Conservation (phyloP, 64 coral and sea anemone species). For the Catalaphyllia jardinei region DNA sequence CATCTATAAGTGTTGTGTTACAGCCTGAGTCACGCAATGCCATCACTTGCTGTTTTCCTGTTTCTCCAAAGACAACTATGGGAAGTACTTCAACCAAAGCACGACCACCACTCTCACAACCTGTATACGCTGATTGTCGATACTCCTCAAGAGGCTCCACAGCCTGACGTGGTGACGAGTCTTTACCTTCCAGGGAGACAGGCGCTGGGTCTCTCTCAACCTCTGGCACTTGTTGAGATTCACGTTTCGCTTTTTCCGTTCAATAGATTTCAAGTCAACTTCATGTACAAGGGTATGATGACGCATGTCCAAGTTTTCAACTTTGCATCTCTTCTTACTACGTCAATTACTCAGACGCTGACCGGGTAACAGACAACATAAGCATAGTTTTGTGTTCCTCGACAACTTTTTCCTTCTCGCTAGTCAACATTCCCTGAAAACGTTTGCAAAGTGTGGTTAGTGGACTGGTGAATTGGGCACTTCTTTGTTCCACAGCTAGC, state of each 20-base stretch:
- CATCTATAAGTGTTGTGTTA: too few relatives aligned
- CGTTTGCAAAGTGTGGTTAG: too few relatives aligned
- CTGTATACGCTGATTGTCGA: not conserved
- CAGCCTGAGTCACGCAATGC: constrained; percentile 17
- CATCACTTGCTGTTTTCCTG: not conserved
- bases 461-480: too few relatives aligned
- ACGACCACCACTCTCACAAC: not conserved
- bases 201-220: too few relatives aligned
- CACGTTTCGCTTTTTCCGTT: constrained; percentile 1
- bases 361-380: not conserved
- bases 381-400: not conserved
- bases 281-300: too few relatives aligned
- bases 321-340: constrained; percentile 6
- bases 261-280: constrained; percentile 14
- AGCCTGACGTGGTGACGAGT: too few relatives aligned
- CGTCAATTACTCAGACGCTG: not conserved
- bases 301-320: not conserved
- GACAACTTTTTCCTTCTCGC: not conserved
- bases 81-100: not conserved
- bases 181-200: too few relatives aligned
- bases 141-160: too few relatives aligned
- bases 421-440: too few relatives aligned
- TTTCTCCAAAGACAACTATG: not conserved
- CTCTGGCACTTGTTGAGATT: too few relatives aligned
- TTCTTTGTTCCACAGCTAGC: too few relatives aligned